Evolutionary conservation across 2,113 vertebrate species (phyloP), one percentile per base, ranked within the genome.

Genomic region (cat (Felis catus)): DNA sequence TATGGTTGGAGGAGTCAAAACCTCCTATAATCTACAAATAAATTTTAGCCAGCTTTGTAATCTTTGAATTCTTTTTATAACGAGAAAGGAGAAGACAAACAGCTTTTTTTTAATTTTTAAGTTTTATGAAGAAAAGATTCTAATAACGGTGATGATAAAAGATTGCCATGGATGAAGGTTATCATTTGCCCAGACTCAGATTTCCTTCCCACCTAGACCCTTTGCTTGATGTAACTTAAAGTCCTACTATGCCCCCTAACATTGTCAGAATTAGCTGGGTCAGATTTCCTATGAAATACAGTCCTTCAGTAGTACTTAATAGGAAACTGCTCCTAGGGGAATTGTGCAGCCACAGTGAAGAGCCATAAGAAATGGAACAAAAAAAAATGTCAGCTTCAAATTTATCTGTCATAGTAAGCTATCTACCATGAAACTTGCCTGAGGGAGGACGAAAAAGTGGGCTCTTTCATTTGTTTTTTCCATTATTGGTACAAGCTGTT

Each of bases 381-480:
- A 97, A 97, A 86, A 39, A 97, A 97, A 53, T 74, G 2, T 89
- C 36, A 76, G 39, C 39, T 73, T 79, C 7, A 33, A 96, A 89
- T 90, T 51, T 96, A 76, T 92, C n/a, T 93, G n/a, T 58, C 66
- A 87, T 23, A 70, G 27, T 80, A 86, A 89, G 33, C 25, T 89
- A 66, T 66, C 29, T 36, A 79, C 25, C 18, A 89, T 71, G 55
- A 95, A 96, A 45, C 27, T 65, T 93, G 10, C 36, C 91, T 93
- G 27, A 55, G 53, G 66, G 45, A 55, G 1, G 11, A 91, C 15
- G 23, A 70, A 92, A 94, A 29, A 82, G 27, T 55, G 15, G 7
- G 8, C 23, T 95, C 45, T 36, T 66, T 90, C n/a, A 36, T 73
- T 90, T 96, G 6, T 88, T 96, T 79, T 66, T 87, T 58, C 18